Percentiles rank a stretch among this genome's conserved stretches.
Evolutionary conservation across 2,888 invertebrate species (phyloP).

Genomic region (Neuroscelio doddi): DNA sequence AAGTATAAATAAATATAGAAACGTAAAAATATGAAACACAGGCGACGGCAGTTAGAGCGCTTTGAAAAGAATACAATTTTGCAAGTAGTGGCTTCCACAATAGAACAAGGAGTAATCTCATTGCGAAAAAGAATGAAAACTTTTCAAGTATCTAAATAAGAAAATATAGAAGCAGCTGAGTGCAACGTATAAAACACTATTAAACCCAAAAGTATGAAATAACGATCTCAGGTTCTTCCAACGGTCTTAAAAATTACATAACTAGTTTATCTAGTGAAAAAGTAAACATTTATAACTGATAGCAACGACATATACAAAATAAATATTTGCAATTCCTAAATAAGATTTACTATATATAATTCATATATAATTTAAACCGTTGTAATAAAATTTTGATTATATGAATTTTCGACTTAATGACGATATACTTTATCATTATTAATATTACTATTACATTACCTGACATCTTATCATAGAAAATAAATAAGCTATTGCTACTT

Average conservation of each 20-base stretch:
- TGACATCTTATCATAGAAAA: too few relatives aligned
- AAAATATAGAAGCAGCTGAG: background rate
- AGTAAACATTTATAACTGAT: too few relatives aligned
- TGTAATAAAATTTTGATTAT: too few relatives aligned
- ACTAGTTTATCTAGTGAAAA: too few relatives aligned
- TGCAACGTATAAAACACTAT: background rate
- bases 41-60: background rate
- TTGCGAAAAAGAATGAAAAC: constrained; percentile 13
- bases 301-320: too few relatives aligned
- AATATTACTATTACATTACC: too few relatives aligned
- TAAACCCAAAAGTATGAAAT: background rate
- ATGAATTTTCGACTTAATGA: too few relatives aligned
- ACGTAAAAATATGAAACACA: constrained; percentile 8
- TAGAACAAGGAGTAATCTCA: constrained; percentile 15
- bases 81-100: constrained; percentile 1
- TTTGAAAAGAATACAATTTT: constrained; percentile 9
- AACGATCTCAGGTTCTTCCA: background rate
- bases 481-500: too few relatives aligned
- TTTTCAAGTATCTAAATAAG: constrained; percentile 3
- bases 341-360: too few relatives aligned
- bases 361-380: too few relatives aligned
- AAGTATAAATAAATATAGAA: background rate
- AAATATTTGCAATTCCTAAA: too few relatives aligned
- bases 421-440: too few relatives aligned
- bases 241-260: background rate